Evolutionary conservation across 1,140 invertebrate genomes (phyloP).

Genomic region (Lanistes nyassanus): DNA sequence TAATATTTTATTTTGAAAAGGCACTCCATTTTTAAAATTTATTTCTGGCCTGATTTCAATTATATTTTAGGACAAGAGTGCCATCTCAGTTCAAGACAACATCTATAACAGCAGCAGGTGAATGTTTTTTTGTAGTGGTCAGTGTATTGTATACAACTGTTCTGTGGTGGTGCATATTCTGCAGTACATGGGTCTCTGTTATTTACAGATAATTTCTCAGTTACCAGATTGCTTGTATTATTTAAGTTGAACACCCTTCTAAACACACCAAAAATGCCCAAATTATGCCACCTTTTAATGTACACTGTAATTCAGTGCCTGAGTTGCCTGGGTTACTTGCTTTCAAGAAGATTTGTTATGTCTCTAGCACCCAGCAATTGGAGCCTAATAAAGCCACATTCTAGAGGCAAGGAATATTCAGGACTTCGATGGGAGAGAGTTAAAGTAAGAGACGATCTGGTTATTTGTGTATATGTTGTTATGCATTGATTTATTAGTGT

Average conservation of each 20-base stretch:
- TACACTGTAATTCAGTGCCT: too few species aligned
- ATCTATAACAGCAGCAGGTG: conserved; percentile 11
- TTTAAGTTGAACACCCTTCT: too few species aligned
- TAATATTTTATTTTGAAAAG: too few species aligned
- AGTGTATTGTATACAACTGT: background rate
- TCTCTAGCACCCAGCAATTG: conserved; percentile 41
- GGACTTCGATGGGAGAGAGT: conserved; percentile 65
- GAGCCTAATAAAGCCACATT: conserved; percentile 57
- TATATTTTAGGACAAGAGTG: conserved; percentile 17
- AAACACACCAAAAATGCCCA: too few species aligned
- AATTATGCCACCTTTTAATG: too few species aligned
- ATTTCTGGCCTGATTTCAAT: too few species aligned
- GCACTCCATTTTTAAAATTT: too few species aligned
- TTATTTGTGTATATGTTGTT: background rate
- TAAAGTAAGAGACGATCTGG: conserved; percentile 47
- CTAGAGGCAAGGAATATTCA: conserved; percentile 53
- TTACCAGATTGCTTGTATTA: too few species aligned
- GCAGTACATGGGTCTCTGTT: too few species aligned
- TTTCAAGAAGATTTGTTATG: too few species aligned
- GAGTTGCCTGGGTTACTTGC: too few species aligned
- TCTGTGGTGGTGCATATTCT: background rate
- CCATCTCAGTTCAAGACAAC: conserved; percentile 20
- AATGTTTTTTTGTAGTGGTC: background rate
- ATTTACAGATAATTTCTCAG: too few species aligned
- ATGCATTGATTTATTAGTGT: background rate